A percentile compares a stretch with the other conserved stretches of the same genome.
These are phyloP conservation scores for Natrix natrix DNA, from an alignment of 2,797 vertebrate species.

Conservation along the genomic window DNA sequence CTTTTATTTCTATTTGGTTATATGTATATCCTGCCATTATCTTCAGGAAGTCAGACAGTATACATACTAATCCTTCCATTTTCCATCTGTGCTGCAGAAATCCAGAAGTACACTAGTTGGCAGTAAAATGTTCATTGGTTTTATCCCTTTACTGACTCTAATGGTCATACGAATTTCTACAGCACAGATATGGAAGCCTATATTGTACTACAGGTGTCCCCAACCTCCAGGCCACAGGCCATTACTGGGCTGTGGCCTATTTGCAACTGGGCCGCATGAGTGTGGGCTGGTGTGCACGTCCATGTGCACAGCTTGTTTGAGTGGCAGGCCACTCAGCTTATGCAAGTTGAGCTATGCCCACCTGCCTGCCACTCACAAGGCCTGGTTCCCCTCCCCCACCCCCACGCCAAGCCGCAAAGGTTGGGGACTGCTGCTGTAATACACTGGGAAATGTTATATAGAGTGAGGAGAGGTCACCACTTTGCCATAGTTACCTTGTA, in stretches of 20 bases:
- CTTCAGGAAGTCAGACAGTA: not conserved
- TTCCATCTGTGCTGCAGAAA: not conserved
- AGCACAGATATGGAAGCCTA: not conserved
- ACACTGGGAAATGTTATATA: not conserved
- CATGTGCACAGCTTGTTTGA: not conserved
- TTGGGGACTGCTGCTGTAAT: not conserved
- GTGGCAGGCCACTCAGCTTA: rapidly evolving
- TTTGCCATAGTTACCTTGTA: not conserved
- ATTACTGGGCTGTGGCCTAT: not conserved
- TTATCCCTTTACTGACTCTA: not conserved
- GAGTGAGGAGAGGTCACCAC: not conserved
- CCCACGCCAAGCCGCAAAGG: not conserved
- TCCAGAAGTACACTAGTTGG: not conserved
- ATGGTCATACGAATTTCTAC: not conserved
- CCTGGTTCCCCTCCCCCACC: not conserved
- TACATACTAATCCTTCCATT: not conserved
- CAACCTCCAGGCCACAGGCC: not conserved
- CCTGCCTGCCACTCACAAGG: rapidly evolving
- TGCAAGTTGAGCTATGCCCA: not conserved
- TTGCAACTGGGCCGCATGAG: not conserved
- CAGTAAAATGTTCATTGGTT: not conserved
- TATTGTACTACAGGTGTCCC: not conserved
- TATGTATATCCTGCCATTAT: not conserved
- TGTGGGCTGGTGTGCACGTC: not conserved
- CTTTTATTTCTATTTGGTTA: not conserved